A percentile compares a stretch with the other conserved stretches of the same genome.
Conservation (phyloP, 2,888 invertebrate species). For the Rhagium mordax region DNA sequence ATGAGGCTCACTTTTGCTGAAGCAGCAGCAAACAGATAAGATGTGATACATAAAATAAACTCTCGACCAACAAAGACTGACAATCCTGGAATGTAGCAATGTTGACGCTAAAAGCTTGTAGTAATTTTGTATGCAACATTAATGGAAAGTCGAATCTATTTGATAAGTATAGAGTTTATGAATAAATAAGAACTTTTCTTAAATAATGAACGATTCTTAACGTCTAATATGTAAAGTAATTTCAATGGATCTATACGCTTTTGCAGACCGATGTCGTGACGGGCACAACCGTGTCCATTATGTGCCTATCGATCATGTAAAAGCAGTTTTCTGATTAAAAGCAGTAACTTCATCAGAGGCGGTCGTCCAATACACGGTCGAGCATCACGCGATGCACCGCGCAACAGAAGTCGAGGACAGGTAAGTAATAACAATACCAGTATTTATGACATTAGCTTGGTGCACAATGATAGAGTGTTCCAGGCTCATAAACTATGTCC, state of each 20-base stretch:
- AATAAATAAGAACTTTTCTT: too few relatives aligned
- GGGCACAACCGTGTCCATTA: slow-evolving; percentile 43
- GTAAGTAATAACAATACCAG: slow-evolving; percentile 14
- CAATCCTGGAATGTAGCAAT: too few relatives aligned
- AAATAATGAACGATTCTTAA: too few relatives aligned
- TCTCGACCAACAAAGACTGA: too few relatives aligned
- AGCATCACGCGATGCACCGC: slow-evolving; percentile 41
- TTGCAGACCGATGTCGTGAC: slow-evolving; percentile 39
- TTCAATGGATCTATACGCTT: neutral
- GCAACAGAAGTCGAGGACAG: slow-evolving; percentile 28
- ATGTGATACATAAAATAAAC: too few relatives aligned
- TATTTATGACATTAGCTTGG: slow-evolving; percentile 23
- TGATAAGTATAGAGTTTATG: too few relatives aligned
- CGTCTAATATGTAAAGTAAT: neutral
- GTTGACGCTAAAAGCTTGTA: too few relatives aligned
- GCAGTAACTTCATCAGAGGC: slow-evolving; percentile 45
- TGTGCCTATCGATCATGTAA: slow-evolving; percentile 47
- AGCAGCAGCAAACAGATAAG: too few relatives aligned
- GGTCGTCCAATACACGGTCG: slow-evolving; percentile 40
- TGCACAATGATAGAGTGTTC: slow-evolving; percentile 14
- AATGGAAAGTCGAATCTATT: too few relatives aligned
- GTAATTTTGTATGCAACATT: too few relatives aligned
- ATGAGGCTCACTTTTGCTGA: too few relatives aligned
- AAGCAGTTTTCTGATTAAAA: slow-evolving; percentile 48
- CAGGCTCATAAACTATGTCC: slow-evolving; percentile 6